Base-by-base conservation (phyloP, 2,113 vertebrate species). In the Strigops habroptila region DNA sequence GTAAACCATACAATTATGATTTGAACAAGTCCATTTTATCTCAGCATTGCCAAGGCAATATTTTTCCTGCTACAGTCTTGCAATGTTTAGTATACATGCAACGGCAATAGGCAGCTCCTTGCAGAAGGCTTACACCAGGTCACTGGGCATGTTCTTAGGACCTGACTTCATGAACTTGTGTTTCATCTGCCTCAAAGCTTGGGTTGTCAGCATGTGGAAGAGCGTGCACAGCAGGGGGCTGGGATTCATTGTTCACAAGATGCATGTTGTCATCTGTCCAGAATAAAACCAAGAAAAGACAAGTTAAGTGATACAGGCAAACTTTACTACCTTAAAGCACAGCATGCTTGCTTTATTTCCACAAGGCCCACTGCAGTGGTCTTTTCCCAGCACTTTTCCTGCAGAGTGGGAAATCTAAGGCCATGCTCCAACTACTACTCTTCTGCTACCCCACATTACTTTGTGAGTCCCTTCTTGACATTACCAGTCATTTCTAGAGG, bases 171-270 rank as follows among this genome's bases (percentile, higher is more conserved):
- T 1, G 53, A 80, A 63, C 71, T 52, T 93, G 92, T 37, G 85
- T 51, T 95, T 98, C 98, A 4, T 99, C 98, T 76, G 83, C 98
- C 97, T 99, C 98, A 94, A 99, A 99, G 69, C 98, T 98, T 67
- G 98, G 97, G 97, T 99, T 99, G 97, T 99, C 99, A 96, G 98
- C 96, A 3, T 89, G 98, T 75, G 98, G 98, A 90, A 98, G 96
- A 18, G 95, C 85, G 43, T 96, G 94, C 77, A 97, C 93, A 35
- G 96, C 60, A 28, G 97, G 88, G 49, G 94, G 95, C 79, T 96
- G 97, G 64, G 97, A 84, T 74, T 98, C 96, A 33, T 97, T 97
- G 80, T 96, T 97, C 70, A 98, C 97, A 67, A 98, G 88, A 88
- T 90, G 97, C 22, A 77, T 88, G 48, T 98, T 96, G 89, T 98